These are phyloP conservation scores for Myotis vivesi DNA, from an alignment of 2,797 vertebrate genomes.

Conservation along the genomic window DNA sequence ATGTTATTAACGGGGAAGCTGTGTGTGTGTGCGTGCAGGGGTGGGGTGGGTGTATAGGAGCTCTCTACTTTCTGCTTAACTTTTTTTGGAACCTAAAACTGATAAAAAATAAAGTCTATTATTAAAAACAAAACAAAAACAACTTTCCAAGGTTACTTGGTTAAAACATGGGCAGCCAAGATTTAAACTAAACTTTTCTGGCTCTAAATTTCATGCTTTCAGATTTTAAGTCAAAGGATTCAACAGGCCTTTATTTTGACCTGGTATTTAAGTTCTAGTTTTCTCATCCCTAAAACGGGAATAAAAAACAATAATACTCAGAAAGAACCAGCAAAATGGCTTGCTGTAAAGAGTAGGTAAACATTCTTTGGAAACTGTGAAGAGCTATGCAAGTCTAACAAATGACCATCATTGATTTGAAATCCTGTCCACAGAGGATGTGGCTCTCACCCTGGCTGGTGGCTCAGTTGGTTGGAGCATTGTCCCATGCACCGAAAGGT, in stretches of 20 bases:
- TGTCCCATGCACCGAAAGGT: not conserved
- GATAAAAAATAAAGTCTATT: not conserved
- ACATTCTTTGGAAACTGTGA: not conserved
- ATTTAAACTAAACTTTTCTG: not conserved
- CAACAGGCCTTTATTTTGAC: not conserved
- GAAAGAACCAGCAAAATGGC: not conserved
- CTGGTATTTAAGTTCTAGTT: not conserved
- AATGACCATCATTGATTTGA: not conserved
- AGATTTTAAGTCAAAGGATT: not conserved
- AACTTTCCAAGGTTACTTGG: not conserved
- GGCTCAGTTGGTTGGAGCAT: not conserved
- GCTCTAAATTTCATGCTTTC: not conserved
- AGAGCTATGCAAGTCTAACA: not conserved
- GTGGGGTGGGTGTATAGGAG: fast-evolving
- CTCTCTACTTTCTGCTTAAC: not conserved
- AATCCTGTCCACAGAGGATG: not conserved
- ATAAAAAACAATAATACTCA: not conserved
- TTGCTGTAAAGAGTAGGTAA: not conserved
- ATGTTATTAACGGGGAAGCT: not conserved
- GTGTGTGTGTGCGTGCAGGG: not conserved
- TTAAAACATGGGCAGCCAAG: not conserved
- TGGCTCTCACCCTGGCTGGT: not conserved
- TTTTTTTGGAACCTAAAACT: not conserved
- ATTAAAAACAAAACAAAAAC: not conserved
- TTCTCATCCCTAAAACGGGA: not conserved